Percentiles rank a stretch among this genome's conserved stretches.
phyloP scores from a whole-genome alignment of 2,888 invertebrate genomes.

The Orgyia antiqua region DNA sequence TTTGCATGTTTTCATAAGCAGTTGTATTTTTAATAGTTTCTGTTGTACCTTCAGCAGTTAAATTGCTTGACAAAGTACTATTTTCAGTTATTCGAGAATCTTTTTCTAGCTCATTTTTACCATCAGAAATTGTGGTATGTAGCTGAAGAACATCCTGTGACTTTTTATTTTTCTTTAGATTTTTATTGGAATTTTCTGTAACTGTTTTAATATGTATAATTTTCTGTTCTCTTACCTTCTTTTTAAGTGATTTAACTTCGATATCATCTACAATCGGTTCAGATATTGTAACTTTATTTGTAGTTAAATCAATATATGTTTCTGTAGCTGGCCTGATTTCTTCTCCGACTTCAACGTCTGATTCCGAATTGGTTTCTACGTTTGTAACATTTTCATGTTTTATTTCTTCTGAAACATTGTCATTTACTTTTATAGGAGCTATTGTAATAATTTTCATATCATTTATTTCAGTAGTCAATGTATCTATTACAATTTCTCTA shows the following conservation, averaged over 20 bases:
- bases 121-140: too few species aligned
- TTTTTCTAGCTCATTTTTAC: too few species aligned
- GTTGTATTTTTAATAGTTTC: neutral
- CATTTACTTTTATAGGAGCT: too few species aligned
- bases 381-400: neutral
- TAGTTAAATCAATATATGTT: neutral
- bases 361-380: neutral
- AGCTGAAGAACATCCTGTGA: too few species aligned
- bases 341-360: neutral
- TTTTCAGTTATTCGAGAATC: too few species aligned
- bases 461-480: too few species aligned
- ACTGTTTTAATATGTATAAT: neutral
- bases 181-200: neutral
- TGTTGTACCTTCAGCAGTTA: constrained; percentile 3
- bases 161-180: too few species aligned
- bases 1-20: neutral
- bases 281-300: neutral
- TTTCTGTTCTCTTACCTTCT: neutral
- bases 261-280: neutral
- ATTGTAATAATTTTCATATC: too few species aligned
- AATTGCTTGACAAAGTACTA: constrained; percentile 1
- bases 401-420: neutral
- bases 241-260: neutral
- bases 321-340: neutral
- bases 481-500: too few species aligned